Base-by-base conservation (phyloP, 2,888 invertebrate species). In the Petrolisthes manimaculis region DNA sequence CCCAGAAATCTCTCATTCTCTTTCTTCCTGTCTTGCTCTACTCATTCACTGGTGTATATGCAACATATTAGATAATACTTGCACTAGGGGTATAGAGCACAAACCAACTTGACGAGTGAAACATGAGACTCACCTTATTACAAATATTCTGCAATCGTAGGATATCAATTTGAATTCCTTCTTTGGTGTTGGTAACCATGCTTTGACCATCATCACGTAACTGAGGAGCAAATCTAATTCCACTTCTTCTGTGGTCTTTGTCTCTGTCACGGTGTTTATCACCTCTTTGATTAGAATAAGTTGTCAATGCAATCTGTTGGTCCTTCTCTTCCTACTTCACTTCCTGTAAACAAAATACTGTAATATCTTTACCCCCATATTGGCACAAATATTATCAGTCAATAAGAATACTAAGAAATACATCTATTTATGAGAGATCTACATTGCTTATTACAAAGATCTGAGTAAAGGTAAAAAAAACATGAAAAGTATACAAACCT, bases 401-500 rank as follows among this genome's bases (percentile, higher is more conserved):
- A 37, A 37, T 37, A 37, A 37, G 37, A 37, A 37, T n/a, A n/a
- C n/a, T n/a, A n/a, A n/a, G n/a, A n/a, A n/a, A n/a, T 37, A 37
- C 37, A 37, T 37, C 37, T 1, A 37, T 37, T 2, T 37, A 37
- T 37, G 37, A 37, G 37, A 37, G 2, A 0, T 37, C 37, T 37
- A 37, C 37, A 37, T 37, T 37, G 37, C 37, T 37, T 37, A 37
- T 37, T 37, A 37, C 37, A 37, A 37, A 37, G 37, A 37, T 37
- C 37, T 37, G 37, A 37, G 37, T 37, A 2, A 37, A 37, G 37
- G 1, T 37, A 37, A 37, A 37, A 37, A 37, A 37, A 37, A 37
- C 0, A 37, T 37, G 37, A 37, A 18, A 14, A 37, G 3, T 14
- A 37, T 12, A 83, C 82, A 14, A 51, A 83, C 89, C 92, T 96